Base-by-base conservation (phyloP, 2,888 invertebrate genomes). In the Dendrolimus pini region DNA sequence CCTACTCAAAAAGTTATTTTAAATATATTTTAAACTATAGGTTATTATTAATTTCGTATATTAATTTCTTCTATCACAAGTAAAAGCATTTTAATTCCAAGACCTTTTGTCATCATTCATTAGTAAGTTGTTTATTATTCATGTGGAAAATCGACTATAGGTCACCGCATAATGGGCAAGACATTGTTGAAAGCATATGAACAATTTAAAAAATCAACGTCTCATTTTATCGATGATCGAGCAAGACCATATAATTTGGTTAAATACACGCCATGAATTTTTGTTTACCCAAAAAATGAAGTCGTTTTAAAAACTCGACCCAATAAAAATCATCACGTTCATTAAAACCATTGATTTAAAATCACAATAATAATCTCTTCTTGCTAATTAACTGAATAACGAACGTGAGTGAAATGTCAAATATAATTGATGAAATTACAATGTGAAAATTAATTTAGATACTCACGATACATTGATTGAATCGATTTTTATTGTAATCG, bases 391-490 rank as follows among this genome's bases (percentile, higher is more conserved):
- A 69, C 57, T 68, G 52, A 47, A 47, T 47, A 10, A 47, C 54
- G 60, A 67, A 61, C 58, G 59, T 10, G 59, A 69, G 63, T 69
- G 60, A 74, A 77, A 77, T 74, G 74, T 70, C 72, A 74, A 65
- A 74, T 64, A 62, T 74, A 76, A 76, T 75, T 72, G 65, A 68
- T 62, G 62, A 63, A 72, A 75, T 75, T 74, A 66, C 66, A 64
- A 10, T 47, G 47, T 58, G 65, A 68, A 68, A 72, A 64, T 65
- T 66, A 69, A 58, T 54, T 18, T 18, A 54, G 30, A 3, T 30
- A 47, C 47, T 47, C 47, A 47, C 47, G 47, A 47, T 12, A 47
- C 47, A 47, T 47, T 47, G 47, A 47, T 47, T 47, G 47, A 47
- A 47, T 47, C 47, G 47, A 47, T 2, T 47, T 41, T 47, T 12